Evolutionary conservation across 2,797 vertebrate species (phyloP).

Genomic region (Amblyraja radiata): DNA sequence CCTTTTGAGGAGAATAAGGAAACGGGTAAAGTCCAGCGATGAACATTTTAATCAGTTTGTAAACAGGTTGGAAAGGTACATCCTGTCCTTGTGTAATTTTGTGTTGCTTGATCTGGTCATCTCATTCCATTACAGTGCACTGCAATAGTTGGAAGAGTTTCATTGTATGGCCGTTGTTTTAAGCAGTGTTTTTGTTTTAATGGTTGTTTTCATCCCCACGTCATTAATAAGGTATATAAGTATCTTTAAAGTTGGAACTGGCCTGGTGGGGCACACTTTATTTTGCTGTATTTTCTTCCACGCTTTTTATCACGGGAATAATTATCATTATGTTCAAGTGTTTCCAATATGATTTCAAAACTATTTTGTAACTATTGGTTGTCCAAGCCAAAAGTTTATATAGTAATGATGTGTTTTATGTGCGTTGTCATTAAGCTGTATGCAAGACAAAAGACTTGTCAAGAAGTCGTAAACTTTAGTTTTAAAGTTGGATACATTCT

Average conservation of each 20-base stretch:
- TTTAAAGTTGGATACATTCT: not conserved
- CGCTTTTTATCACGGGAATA: not conserved
- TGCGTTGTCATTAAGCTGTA: no score
- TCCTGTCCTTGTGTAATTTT: not conserved
- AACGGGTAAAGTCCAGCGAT: constrained; percentile 20
- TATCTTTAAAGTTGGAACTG: not conserved
- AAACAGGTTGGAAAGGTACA: not conserved
- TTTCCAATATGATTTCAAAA: not conserved
- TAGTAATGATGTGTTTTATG: not conserved
- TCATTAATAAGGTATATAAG: not conserved
- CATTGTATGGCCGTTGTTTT: not conserved
- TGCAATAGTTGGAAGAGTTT: not conserved
- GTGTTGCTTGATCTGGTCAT: not conserved
- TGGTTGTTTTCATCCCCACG: not conserved
- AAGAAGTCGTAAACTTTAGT: not conserved
- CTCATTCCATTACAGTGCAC: not conserved
- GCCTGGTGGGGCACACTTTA: not conserved
- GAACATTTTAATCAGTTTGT: not conserved
- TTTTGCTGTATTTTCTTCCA: not conserved
- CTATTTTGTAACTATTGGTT: not conserved
- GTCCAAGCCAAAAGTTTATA: not conserved
- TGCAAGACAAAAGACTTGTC: not conserved
- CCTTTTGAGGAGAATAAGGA: constrained; percentile 10
- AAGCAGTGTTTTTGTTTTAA: not conserved
- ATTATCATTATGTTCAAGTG: not conserved